Base-by-base conservation (phyloP, 1,140 invertebrate genomes). In the Eumaeus atala region DNA sequence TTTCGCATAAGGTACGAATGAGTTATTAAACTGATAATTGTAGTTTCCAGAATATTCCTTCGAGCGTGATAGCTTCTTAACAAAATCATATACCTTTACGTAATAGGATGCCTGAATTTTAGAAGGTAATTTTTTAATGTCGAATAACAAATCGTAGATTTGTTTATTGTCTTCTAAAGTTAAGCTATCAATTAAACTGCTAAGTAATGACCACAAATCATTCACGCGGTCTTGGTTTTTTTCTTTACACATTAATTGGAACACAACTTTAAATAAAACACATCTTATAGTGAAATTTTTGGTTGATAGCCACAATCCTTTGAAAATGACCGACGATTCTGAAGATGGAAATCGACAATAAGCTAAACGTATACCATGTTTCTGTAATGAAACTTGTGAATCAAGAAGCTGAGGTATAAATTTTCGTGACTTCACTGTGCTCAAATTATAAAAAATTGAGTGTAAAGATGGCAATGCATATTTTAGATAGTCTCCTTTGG, bases 361-460 rank as follows among this genome's bases (percentile, higher is more conserved):
- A 14, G 72, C 71, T 12, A 73, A 18, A 14, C 75, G 65, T 16
- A 83, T 69, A 9, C 72, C 72, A 54, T 83, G 77, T 62, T 83
- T 83, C 66, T 77, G 79, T 38, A 83, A 51, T 14, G 77, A 79
- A 1, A 81, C 74, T 14, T 68, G 72, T 21, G 66, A 56, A 57
- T 74, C 56, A 16, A 79, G 49, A 47, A 83, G 50, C 47, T 64
- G 62, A n/a, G 53, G 60, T 50, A 83, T 66, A 53, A 61, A 61
- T 28, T 65, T 64, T 53, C 52, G 56, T 42, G 58, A 63, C 18
- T 59, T 14, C 8, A 40, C 21, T 6, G 21, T 33, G 49, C 63
- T 72, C 48, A 80, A 57, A 53, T 83, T 81, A 50, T 77, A 69
- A 57, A 72, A 77, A 54, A 83, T 70, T 33, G 79, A 70, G 14